These are phyloP conservation scores for Tholera decimalis DNA, from an alignment of 2,888 invertebrate genomes.

Conservation along the genomic window DNA sequence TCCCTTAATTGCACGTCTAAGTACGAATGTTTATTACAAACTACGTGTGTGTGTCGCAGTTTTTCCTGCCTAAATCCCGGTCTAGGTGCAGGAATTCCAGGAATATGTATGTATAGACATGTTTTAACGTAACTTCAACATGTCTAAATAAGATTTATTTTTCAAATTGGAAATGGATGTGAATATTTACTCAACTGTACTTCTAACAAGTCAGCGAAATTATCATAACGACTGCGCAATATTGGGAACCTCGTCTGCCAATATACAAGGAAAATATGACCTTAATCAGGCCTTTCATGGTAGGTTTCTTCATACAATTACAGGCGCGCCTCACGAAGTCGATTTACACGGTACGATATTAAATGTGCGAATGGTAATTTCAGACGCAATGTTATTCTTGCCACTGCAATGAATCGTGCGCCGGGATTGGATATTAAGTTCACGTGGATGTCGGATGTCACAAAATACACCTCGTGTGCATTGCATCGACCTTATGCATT, in stretches of 20 bases:
- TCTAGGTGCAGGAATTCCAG: too few species aligned
- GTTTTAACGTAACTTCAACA: too few species aligned
- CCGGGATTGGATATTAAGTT: slow-evolving; percentile 20
- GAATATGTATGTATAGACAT: too few species aligned
- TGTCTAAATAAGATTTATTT: too few species aligned
- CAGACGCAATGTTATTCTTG: slow-evolving; percentile 30
- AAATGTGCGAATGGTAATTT: slow-evolving; percentile 22
- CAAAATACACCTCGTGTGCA: background rate
- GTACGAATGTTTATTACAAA: too few species aligned
- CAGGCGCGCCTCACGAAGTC: background rate
- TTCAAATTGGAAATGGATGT: too few species aligned
- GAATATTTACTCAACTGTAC: too few species aligned
- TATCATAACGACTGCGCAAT: background rate
- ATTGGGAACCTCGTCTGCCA: background rate
- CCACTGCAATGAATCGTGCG: slow-evolving; percentile 30
- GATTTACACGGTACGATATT: slow-evolving; percentile 27
- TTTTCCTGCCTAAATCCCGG: too few species aligned
- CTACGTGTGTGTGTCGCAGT: too few species aligned
- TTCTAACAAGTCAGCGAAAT: background rate
- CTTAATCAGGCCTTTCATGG: background rate
- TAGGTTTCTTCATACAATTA: slow-evolving; percentile 7
- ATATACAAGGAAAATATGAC: background rate
- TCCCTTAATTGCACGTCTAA: too few species aligned
- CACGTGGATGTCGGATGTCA: slow-evolving; percentile 2
- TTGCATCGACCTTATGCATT: background rate